Evolutionary conservation across 1,140 invertebrate genomes (phyloP).

Genomic region (Drosophila pruinosa): DNA sequence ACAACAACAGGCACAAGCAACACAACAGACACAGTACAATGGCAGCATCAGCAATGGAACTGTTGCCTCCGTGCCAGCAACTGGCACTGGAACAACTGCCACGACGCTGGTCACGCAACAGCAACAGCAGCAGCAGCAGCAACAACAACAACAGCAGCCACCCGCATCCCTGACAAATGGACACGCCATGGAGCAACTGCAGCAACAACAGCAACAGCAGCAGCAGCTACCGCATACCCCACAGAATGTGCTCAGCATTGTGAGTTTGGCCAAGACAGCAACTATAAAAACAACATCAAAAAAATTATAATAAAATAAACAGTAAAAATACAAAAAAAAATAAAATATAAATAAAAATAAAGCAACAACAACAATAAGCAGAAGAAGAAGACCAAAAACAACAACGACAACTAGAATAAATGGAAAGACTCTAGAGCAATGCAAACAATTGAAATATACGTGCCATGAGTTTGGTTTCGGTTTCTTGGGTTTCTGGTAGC

Average conservation of each 20-base stretch:
- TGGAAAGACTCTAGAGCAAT: slow-evolving; percentile 38
- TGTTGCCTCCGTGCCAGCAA: slow-evolving; percentile 36
- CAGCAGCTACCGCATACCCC: slow-evolving; percentile 69
- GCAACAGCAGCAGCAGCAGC: slow-evolving; percentile 18
- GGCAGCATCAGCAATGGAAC: slow-evolving; percentile 53
- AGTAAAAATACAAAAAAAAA: slow-evolving; percentile 8
- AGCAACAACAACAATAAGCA: slow-evolving; percentile 12
- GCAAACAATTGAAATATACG: slow-evolving; percentile 77
- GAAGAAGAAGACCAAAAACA: too few species aligned
- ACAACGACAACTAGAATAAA: slow-evolving; percentile 14
- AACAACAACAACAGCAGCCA: slow-evolving; percentile 27
- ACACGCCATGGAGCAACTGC: slow-evolving; percentile 72
- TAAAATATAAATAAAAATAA: slow-evolving; percentile 4
- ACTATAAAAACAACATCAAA: slow-evolving; percentile 30
- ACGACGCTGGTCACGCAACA: slow-evolving; percentile 50
- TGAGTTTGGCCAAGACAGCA: slow-evolving; percentile 59
- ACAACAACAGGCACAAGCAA: slow-evolving; percentile 14
- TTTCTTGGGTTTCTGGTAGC: slow-evolving; percentile 33
- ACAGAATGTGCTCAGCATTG: slow-evolving; percentile 79
- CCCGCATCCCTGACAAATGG: slow-evolving; percentile 74
- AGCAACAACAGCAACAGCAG: slow-evolving; percentile 56
- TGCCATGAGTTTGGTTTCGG: slow-evolving; percentile 58
- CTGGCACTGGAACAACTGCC: slow-evolving; percentile 32
- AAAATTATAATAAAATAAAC: slow-evolving; percentile 79
- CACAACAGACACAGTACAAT: slow-evolving; percentile 73